Evolutionary conservation across 2,113 vertebrate species (phyloP).

Genomic region (Hystrix cristata): DNA sequence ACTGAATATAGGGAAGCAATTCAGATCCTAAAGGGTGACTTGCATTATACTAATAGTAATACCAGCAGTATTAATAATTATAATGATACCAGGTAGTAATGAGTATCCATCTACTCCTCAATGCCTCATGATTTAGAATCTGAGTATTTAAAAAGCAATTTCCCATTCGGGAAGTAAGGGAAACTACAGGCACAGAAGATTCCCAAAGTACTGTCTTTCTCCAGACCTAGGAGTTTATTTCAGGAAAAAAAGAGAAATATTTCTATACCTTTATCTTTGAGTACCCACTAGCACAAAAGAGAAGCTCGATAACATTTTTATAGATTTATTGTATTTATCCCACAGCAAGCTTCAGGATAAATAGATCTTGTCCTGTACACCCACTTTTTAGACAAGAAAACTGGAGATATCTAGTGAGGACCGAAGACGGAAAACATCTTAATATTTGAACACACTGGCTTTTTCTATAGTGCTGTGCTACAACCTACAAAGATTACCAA

Average conservation of each 20-base stretch:
- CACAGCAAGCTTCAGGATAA: slow-evolving; percentile 51
- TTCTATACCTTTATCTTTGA: slow-evolving; percentile 57
- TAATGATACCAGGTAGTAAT: not conserved
- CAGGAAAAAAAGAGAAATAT: not conserved
- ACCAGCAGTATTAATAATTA: not conserved
- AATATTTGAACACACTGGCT: not conserved
- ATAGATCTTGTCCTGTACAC: not conserved
- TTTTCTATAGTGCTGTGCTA: not conserved
- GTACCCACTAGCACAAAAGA: slow-evolving; percentile 56
- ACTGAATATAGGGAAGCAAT: not conserved
- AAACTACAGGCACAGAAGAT: not conserved
- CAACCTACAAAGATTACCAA: not conserved
- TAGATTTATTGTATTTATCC: slow-evolving; percentile 57
- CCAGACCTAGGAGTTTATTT: not conserved
- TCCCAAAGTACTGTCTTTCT: not conserved
- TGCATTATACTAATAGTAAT: slow-evolving; percentile 26
- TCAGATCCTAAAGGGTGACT: slow-evolving; percentile 27
- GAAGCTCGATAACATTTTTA: slow-evolving; percentile 3
- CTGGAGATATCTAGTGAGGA: not conserved
- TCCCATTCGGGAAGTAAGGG: not conserved
- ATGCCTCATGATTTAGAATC: not conserved
- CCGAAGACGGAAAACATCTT: not conserved
- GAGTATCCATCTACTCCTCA: not conserved
- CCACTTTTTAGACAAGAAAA: slow-evolving; percentile 57
- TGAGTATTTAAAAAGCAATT: slow-evolving; percentile 28